phyloP scores from a whole-genome alignment of 2,888 invertebrate species.

The Chesias legatella region DNA sequence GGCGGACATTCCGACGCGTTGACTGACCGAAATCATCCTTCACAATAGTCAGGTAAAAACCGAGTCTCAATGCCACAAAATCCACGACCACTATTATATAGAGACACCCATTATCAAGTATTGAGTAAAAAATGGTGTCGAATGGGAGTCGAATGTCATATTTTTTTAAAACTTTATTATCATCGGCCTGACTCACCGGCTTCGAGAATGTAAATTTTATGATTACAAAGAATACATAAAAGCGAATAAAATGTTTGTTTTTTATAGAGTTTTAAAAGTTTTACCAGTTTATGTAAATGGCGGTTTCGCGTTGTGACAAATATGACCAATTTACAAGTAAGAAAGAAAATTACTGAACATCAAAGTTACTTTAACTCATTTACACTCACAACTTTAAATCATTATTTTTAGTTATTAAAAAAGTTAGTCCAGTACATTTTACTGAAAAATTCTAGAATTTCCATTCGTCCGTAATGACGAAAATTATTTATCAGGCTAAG shows the following conservation, averaged over 20 bases:
- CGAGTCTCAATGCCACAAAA: conserved; percentile 22
- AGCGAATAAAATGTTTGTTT: conserved; percentile 6
- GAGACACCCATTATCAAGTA: conserved; percentile 24
- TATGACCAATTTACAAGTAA: conserved; percentile 4
- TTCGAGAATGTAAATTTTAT: conserved; percentile 10
- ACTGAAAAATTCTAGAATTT: too few relatives aligned
- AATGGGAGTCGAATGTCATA: conserved; percentile 26
- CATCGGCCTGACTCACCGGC: conserved; percentile 15
- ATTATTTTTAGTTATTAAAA: too few relatives aligned
- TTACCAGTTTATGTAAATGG: conserved; percentile 8
- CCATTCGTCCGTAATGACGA: too few relatives aligned
- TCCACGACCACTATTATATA: conserved; percentile 27
- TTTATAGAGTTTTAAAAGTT: conserved; percentile 11
- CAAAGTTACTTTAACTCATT: too few relatives aligned
- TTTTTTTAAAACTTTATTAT: conserved; percentile 23
- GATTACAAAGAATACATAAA: conserved; percentile 11
- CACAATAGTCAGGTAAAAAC: conserved; percentile 26
- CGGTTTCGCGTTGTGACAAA: conserved; percentile 13
- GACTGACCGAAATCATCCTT: conserved; percentile 19
- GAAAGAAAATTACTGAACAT: not conserved
- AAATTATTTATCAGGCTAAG: too few relatives aligned
- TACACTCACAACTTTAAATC: too few relatives aligned
- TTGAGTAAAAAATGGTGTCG: conserved; percentile 23
- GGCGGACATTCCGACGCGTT: conserved; percentile 22
- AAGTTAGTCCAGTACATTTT: too few relatives aligned